Evolutionary conservation across 2,113 vertebrate species (phyloP).

Genomic region (Pantherophis guttatus): DNA sequence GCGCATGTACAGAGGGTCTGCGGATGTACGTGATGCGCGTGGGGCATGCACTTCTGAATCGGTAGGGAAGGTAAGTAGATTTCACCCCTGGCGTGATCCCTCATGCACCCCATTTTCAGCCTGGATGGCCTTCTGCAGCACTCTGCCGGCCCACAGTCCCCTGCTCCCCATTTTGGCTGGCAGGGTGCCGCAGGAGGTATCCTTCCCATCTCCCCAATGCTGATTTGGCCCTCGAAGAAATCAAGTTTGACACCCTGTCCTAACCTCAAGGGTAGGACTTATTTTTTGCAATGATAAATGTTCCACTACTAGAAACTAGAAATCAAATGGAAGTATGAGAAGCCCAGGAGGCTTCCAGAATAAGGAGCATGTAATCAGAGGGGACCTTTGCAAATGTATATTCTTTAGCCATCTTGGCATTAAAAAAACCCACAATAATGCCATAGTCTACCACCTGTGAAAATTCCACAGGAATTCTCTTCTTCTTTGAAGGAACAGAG

Average conservation of each 20-base stretch:
- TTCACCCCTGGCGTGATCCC: no score
- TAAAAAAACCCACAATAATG: neutral
- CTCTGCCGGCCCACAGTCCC: no score
- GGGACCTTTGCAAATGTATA: neutral
- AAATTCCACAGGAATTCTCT: neutral
- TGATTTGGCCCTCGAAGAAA: no score
- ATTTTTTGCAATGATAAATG: neutral
- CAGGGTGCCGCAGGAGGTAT: no score
- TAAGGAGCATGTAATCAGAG: neutral
- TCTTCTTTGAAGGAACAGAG: neutral
- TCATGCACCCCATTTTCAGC: no score
- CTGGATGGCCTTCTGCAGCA: no score
- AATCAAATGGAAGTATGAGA: neutral
- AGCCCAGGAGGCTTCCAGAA: neutral
- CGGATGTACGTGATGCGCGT: accelerated
- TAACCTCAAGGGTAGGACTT: neutral
- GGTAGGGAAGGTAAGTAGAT: no score
- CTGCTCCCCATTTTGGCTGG: no score
- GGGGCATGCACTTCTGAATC: no score
- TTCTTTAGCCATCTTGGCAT: neutral
- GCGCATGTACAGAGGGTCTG: no score
- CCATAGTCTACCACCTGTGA: neutral
- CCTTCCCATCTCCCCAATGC: no score
- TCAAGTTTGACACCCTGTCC: no score
- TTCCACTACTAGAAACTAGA: neutral